Base-by-base conservation (phyloP, 2,113 vertebrate genomes). In the Xyrauchen texanus region DNA sequence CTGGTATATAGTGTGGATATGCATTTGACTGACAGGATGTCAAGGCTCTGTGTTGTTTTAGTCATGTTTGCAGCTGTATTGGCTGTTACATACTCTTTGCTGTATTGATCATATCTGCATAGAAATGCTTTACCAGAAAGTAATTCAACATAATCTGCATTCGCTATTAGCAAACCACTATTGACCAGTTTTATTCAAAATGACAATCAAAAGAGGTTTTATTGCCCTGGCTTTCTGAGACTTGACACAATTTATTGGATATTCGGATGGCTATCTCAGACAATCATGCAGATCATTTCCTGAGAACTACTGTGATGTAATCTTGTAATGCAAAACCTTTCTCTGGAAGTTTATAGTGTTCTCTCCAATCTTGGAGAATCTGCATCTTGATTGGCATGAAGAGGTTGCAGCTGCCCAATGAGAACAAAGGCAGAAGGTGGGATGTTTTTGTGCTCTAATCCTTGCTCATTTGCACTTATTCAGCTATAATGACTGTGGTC, bases 361-460 rank as follows among this genome's bases (percentile, higher is more conserved):
- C 44, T 61, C 15, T 72, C 4, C 8, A 6, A 7, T 70, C 13
- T 46, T 68, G 47, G 15, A 68, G 49, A 12, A 68, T 34, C 67
- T 52, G 21, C 47, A 12, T 71, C 52, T 8, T 71, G 53, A 34
- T 4, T 9, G 11, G 16, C 47, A 68, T 16, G 47, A 46, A 68
- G 66, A 12, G 11, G 51, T 68, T 68, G 49, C 47, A 71, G 45
- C 52, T 5, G 15, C 13, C 8, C 42, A 58, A 44, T 57, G 6
- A 21, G 47, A 16, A 9, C 42, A 46, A 13, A 49, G 55, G 55
- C n/a, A 57, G 6, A 6, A 15, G 42, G 42, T 60, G 44, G 69
- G 69, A 11, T 4, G 45, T 74, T 74, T 74, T 34, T 49, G 45
- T 62, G 58, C 71, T 62, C 10, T 49, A 51, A n/a, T 68, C 46